Evolutionary conservation across 1,140 invertebrate genomes (phyloP).

Genomic region (Helicoverpa zea): DNA sequence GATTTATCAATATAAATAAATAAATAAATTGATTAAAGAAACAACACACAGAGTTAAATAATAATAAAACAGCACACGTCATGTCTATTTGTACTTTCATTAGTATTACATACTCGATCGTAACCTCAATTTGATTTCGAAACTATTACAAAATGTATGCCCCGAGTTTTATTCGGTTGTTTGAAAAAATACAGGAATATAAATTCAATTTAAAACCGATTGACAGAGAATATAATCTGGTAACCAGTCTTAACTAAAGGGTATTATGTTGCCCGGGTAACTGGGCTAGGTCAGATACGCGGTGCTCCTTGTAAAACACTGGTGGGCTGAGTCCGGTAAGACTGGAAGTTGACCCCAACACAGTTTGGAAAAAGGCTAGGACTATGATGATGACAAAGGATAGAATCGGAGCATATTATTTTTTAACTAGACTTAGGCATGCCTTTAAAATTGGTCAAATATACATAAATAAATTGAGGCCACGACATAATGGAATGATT

Average conservation of each 20-base stretch:
- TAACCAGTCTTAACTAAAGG: no score
- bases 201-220: background rate
- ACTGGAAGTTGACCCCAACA: no score
- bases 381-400: no score
- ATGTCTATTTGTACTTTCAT: conserved; percentile 33
- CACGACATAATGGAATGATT: background rate
- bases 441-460: background rate
- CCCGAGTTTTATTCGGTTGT: background rate
- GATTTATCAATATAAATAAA: background rate
- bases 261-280: no score
- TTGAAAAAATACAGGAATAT: background rate
- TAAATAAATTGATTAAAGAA: background rate
- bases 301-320: no score
- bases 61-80: conserved; percentile 8
- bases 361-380: no score
- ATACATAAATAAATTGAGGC: background rate
- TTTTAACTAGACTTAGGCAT: no score
- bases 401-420: no score
- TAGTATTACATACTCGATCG: conserved; percentile 17
- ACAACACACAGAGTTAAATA: background rate
- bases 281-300: no score
- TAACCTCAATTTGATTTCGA: conserved; percentile 24
- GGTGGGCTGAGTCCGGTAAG: no score
- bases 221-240: no score
- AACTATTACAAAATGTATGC: conserved; percentile 2